Evolutionary conservation across 1,140 invertebrate genomes (phyloP).

Genomic region (Scaptomyza montana): DNA sequence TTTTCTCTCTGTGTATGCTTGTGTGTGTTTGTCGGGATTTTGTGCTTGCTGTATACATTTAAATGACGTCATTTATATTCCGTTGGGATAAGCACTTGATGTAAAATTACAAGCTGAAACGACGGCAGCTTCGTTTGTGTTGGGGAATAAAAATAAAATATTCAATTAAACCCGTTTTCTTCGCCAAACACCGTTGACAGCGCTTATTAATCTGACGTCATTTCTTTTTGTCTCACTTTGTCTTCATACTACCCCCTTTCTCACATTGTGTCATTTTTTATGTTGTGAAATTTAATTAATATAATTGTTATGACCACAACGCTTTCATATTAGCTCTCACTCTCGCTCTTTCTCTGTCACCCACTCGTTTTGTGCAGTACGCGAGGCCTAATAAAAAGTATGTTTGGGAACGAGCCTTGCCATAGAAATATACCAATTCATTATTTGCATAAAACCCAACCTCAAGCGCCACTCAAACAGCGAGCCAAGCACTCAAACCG

Average conservation of each 20-base stretch:
- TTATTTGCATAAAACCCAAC: conserved; percentile 55
- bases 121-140: conserved; percentile 8
- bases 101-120: conserved; percentile 68
- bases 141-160: conserved; percentile 72
- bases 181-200: conserved; percentile 66
- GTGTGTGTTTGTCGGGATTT: conserved; percentile 37
- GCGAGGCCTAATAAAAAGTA: conserved; percentile 60
- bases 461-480: conserved; percentile 30
- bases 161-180: conserved; percentile 77
- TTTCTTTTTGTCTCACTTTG: conserved; percentile 40
- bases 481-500: conserved; percentile 26
- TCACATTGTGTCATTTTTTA: conserved; percentile 2
- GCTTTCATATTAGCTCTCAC: conserved; percentile 7
- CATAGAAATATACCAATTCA: conserved; percentile 58
- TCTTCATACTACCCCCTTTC: neutral
- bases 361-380: neutral
- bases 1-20: conserved; percentile 43
- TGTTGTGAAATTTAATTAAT: conserved; percentile 73
- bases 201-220: conserved; percentile 72
- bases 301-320: conserved; percentile 69
- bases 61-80: conserved; percentile 81
- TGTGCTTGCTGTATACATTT: conserved; percentile 62
- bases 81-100: conserved; percentile 77
- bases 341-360: too few relatives aligned
- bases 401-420: neutral